These are phyloP conservation scores for Megaceryle torquata DNA, from an alignment of 2,113 vertebrate genomes.

Conservation along the genomic window DNA sequence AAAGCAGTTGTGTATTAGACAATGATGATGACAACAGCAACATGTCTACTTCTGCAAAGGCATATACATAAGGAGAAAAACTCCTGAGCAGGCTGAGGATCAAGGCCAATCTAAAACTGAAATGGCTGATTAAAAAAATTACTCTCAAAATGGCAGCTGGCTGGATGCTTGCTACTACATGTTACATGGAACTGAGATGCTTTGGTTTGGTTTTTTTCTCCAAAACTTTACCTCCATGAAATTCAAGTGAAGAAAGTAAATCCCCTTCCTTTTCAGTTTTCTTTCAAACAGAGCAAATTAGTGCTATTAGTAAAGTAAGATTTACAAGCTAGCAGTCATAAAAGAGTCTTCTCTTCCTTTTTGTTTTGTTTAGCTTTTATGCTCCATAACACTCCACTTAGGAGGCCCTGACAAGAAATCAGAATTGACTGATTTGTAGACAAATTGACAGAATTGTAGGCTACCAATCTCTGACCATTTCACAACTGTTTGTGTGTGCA, in stretches of 20 bases:
- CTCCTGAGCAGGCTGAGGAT: slow-evolving; percentile 11
- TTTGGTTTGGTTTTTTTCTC: neutral
- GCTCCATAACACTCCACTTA: neutral
- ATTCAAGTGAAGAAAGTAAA: slow-evolving; percentile 9
- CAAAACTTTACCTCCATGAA: slow-evolving; percentile 33
- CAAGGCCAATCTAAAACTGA: slow-evolving; percentile 48
- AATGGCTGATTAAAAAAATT: slow-evolving; percentile 66
- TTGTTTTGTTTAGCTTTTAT: slow-evolving; percentile 22
- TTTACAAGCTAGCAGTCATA: neutral
- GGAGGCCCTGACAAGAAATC: neutral
- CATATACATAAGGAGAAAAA: slow-evolving; percentile 4
- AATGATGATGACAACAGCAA: neutral
- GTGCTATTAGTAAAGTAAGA: neutral
- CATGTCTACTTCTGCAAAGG: slow-evolving; percentile 27
- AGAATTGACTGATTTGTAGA: neutral
- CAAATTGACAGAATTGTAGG: no score
- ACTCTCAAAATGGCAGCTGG: slow-evolving; percentile 67
- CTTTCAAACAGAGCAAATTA: slow-evolving; percentile 3
- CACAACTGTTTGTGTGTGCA: neutral
- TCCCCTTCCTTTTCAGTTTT: neutral
- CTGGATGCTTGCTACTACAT: slow-evolving; percentile 27
- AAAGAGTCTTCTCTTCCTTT: neutral
- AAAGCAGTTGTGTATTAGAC: slow-evolving; percentile 18
- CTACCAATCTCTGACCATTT: neutral
- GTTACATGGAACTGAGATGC: slow-evolving; percentile 8